A percentile compares a stretch with the other conserved stretches of the same genome.
Conservation (phyloP, 2,888 invertebrate genomes). For the Standfussiana lucernea region DNA sequence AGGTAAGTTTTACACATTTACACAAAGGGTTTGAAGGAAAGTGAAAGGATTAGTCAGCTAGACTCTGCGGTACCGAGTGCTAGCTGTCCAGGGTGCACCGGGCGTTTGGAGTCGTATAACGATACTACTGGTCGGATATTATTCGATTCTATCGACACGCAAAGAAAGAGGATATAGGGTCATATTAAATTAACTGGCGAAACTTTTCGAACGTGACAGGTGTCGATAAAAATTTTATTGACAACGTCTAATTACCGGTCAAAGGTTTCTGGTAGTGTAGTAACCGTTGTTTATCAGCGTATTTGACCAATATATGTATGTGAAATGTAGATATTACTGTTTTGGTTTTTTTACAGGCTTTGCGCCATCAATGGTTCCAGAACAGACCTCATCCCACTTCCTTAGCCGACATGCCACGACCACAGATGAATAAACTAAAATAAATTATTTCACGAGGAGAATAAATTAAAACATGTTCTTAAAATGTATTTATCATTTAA, state of each 20-base stretch:
- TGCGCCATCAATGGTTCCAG: constrained; percentile 94
- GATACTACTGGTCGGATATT: background rate
- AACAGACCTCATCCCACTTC: constrained; percentile 92
- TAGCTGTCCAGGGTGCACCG: background rate
- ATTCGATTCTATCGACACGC: background rate
- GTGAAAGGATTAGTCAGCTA: background rate
- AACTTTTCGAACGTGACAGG: background rate
- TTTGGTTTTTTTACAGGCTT: constrained; percentile 90
- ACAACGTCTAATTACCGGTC: background rate
- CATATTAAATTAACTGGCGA: no score
- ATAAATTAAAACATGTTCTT: constrained; percentile 57
- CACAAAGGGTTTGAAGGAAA: background rate
- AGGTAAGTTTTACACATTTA: constrained; percentile 86
- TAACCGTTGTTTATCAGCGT: background rate
- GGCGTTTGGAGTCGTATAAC: background rate
- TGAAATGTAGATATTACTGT: background rate
- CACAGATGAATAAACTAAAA: constrained; percentile 80
- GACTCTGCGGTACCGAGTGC: background rate
- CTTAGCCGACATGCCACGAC: constrained; percentile 93
- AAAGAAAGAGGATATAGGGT: background rate
- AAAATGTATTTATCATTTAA: constrained; percentile 74
- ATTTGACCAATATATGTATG: background rate
- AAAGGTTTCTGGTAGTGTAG: background rate
- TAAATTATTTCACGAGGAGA: constrained; percentile 64
- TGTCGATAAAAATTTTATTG: background rate